Evolutionary conservation across 2,888 invertebrate species (phyloP).

Genomic region (Chaitophorus viminalis): DNA sequence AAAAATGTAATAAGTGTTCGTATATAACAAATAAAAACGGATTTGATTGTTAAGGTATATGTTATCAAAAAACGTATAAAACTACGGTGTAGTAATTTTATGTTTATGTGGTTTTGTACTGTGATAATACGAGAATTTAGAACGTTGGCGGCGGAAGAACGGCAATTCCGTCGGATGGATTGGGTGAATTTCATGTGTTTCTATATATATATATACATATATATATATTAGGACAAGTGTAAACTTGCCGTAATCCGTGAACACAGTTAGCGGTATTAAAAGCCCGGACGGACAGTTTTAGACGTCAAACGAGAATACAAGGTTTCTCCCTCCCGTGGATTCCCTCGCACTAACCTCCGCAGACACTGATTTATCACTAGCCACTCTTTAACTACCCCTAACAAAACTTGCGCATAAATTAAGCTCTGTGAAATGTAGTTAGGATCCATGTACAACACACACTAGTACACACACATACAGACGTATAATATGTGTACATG

Average conservation of each 20-base stretch:
- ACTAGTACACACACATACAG: too few species aligned
- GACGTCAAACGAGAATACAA: slow-evolving; percentile 48
- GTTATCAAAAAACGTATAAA: slow-evolving; percentile 5
- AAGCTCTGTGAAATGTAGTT: slow-evolving; percentile 5
- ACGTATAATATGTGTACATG: too few species aligned
- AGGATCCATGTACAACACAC: not conserved
- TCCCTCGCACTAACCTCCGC: not conserved
- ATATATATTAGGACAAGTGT: slow-evolving; percentile 44
- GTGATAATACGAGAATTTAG: slow-evolving; percentile 28
- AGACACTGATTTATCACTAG: slow-evolving; percentile 57
- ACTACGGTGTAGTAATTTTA: not conserved
- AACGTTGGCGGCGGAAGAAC: not conserved
- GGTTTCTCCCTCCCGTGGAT: not conserved
- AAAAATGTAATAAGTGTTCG: not conserved
- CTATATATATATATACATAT: not conserved
- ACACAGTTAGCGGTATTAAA: slow-evolving; percentile 60
- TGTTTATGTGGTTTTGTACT: slow-evolving; percentile 6
- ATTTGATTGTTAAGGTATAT: not conserved
- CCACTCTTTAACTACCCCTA: slow-evolving; percentile 40
- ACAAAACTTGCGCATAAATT: slow-evolving; percentile 58
- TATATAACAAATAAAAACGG: not conserved
- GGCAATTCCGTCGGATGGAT: slow-evolving; percentile 23
- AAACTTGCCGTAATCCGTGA: slow-evolving; percentile 56
- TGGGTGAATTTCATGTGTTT: slow-evolving; percentile 18
- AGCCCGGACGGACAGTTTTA: slow-evolving; percentile 55